Evolutionary conservation across 1,140 invertebrate species (phyloP).

Genomic region (Pantala flavescens): DNA sequence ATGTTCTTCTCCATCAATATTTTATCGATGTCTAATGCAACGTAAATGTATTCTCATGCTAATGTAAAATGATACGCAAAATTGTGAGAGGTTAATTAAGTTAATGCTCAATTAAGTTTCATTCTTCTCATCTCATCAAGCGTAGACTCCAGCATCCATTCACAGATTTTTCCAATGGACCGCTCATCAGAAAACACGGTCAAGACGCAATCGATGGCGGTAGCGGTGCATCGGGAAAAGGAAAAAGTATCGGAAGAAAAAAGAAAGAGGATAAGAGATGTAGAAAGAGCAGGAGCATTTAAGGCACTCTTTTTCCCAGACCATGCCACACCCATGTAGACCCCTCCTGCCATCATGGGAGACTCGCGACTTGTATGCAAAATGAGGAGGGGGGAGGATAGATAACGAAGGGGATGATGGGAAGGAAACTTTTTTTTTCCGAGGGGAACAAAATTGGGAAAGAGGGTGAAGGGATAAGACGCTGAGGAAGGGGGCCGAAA

Average conservation of each 20-base stretch:
- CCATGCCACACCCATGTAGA: background rate
- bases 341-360: background rate
- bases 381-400: background rate
- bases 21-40: no score
- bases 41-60: no score
- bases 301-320: no score
- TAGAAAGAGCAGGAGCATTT: background rate
- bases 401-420: background rate
- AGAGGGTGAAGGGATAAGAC: background rate
- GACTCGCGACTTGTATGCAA: constrained; percentile 2
- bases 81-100: no score
- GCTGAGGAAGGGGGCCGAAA: background rate
- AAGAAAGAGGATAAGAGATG: background rate
- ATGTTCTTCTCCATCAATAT: no score
- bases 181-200: no score
- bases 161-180: no score
- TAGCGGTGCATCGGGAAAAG: background rate
- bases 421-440: background rate
- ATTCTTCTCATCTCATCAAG: no score
- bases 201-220: no score
- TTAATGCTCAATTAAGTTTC: no score
- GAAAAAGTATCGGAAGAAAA: background rate
- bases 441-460: background rate
- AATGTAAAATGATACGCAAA: no score
- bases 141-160: no score